Percentiles rank a stretch among this genome's conserved stretches.
Conservation (phyloP, 2,797 vertebrate species). For the Scolopax rusticola region DNA sequence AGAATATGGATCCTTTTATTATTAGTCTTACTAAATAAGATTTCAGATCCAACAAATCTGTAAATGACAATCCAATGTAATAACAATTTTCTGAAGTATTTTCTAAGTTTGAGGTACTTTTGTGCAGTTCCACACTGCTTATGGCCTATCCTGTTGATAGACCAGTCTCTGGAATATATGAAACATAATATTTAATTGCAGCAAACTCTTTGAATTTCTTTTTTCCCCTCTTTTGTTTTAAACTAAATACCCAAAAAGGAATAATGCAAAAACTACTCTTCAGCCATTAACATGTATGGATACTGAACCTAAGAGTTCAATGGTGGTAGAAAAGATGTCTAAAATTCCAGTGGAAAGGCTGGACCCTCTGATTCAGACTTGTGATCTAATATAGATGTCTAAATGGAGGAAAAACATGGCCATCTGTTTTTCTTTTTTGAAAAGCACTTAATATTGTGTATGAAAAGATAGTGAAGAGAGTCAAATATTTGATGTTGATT, state of each 20-base stretch:
- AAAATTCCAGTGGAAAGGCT: neutral
- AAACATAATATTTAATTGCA: neutral
- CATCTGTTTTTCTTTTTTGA: neutral
- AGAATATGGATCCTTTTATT: neutral
- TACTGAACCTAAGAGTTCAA: neutral
- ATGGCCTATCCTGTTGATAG: neutral
- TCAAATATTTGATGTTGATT: neutral
- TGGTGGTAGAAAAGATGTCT: neutral
- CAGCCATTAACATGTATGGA: neutral
- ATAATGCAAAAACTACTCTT: neutral
- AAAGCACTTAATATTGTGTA: neutral
- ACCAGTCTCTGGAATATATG: neutral
- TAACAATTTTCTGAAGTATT: neutral
- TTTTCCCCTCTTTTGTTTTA: neutral
- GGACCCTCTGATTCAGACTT: neutral
- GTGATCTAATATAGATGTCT: neutral
- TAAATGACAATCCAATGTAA: neutral
- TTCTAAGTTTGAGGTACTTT: neutral
- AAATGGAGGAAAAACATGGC: neutral
- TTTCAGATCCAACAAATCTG: neutral
- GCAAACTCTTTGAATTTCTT: neutral
- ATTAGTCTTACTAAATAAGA: neutral
- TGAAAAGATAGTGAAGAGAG: neutral
- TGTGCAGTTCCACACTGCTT: rapidly evolving
- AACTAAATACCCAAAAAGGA: neutral